phyloP scores from a whole-genome alignment of 2,113 vertebrate species.

The Dermatemys mawii region DNA sequence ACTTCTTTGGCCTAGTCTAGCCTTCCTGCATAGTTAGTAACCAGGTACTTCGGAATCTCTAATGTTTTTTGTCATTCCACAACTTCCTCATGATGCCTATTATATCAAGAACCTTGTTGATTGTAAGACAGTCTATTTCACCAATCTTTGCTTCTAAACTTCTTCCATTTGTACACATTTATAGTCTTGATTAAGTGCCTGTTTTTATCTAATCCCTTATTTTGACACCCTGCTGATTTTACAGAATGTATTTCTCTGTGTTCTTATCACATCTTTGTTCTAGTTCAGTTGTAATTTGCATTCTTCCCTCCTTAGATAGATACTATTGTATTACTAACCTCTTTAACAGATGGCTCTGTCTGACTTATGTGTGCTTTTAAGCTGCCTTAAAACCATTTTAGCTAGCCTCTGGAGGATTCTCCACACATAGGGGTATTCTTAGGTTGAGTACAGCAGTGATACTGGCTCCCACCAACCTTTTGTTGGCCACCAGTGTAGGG shows the following conservation, averaged over 20 bases:
- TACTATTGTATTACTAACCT: not conserved
- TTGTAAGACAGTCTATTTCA: not conserved
- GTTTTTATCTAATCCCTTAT: not conserved
- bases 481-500: not conserved
- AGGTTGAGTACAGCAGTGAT: not conserved
- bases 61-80: not conserved
- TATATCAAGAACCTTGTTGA: not conserved
- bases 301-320: not conserved
- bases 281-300: not conserved
- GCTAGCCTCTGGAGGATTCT: not conserved
- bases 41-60: not conserved
- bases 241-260: not conserved
- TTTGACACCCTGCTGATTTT: not conserved
- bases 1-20: not conserved
- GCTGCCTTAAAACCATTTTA: not conserved
- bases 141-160: not conserved
- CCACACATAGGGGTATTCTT: not conserved
- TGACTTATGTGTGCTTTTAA: not conserved
- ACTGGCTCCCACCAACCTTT: not conserved
- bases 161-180: not conserved
- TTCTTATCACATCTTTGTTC: not conserved
- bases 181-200: not conserved
- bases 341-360: not conserved
- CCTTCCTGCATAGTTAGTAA: not conserved
- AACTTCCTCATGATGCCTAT: not conserved